These are phyloP conservation scores for Trididemnum nubilum DNA, from an alignment of 23 tunicate genomes.

Conservation along the genomic window DNA sequence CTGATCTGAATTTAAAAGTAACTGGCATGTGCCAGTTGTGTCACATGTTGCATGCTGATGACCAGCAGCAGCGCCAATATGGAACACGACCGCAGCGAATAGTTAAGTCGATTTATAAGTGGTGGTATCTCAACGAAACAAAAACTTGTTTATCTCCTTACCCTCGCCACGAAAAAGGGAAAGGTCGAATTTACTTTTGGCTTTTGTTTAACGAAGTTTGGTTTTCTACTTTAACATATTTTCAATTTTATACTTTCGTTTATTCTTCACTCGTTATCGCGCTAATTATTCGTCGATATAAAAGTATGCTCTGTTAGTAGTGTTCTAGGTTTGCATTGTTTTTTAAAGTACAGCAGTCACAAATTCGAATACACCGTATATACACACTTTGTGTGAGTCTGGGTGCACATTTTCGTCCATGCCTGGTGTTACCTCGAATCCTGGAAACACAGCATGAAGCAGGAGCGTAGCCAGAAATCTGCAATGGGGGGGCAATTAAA, in stretches of 20 bases:
- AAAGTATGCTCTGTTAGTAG: not conserved
- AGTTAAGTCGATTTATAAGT: conserved; percentile 12
- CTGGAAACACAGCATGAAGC: no score
- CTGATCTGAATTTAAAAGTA: not conserved
- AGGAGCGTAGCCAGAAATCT: no score
- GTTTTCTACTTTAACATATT: not conserved
- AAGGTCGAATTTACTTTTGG: no score
- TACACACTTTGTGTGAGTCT: no score
- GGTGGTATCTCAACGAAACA: conserved; percentile 53
- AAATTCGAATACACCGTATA: no score
- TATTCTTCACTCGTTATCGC: not conserved
- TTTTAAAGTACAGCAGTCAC: no score
- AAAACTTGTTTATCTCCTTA: conserved; percentile 31
- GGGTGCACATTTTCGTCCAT: no score
- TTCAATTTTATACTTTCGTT: not conserved
- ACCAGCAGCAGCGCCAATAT: not conserved
- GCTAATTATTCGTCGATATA: not conserved
- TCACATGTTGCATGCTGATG: conserved; percentile 34
- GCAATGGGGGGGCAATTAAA: no score
- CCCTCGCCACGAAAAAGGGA: not conserved
- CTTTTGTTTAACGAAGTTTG: not conserved
- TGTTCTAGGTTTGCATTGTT: no score
- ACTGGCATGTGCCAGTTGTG: conserved; percentile 41
- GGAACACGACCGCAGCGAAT: conserved; percentile 31
- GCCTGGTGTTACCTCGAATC: no score